These are phyloP conservation scores for Hemibagrus wyckioides DNA, from an alignment of 2,113 vertebrate genomes.

Conservation along the genomic window DNA sequence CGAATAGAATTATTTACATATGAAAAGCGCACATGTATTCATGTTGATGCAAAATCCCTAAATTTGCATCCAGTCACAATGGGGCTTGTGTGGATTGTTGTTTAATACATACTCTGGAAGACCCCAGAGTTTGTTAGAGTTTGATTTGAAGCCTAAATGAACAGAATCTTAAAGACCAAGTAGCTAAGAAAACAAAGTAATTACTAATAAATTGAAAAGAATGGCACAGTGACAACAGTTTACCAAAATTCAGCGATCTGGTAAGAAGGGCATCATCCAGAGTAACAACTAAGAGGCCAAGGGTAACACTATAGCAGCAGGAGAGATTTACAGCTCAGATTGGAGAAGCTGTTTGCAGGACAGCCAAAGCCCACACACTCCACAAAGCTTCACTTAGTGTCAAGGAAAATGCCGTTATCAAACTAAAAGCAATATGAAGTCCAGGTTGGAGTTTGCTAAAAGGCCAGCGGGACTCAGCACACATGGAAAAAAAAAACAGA, in stretches of 20 bases:
- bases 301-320: not conserved
- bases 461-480: not conserved
- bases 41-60: too few relatives aligned
- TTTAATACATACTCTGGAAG: too few relatives aligned
- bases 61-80: too few relatives aligned
- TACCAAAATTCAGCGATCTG: not conserved
- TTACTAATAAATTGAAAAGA: not conserved
- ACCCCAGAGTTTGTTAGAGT: too few relatives aligned
- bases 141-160: not conserved
- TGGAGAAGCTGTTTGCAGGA: not conserved
- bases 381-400: not conserved
- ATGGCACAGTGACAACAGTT: not conserved
- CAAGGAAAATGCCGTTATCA: not conserved
- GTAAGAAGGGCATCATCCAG: not conserved
- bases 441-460: not conserved
- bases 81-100: too few relatives aligned
- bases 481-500: not conserved
- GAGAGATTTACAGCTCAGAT: not conserved
- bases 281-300: not conserved
- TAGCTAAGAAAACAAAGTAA: not conserved
- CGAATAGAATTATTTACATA: not conserved
- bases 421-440: not conserved
- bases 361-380: not conserved
- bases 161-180: not conserved
- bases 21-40: not conserved